Base-by-base conservation (phyloP, 1,140 invertebrate genomes). In the Ooceraea biroi region DNA sequence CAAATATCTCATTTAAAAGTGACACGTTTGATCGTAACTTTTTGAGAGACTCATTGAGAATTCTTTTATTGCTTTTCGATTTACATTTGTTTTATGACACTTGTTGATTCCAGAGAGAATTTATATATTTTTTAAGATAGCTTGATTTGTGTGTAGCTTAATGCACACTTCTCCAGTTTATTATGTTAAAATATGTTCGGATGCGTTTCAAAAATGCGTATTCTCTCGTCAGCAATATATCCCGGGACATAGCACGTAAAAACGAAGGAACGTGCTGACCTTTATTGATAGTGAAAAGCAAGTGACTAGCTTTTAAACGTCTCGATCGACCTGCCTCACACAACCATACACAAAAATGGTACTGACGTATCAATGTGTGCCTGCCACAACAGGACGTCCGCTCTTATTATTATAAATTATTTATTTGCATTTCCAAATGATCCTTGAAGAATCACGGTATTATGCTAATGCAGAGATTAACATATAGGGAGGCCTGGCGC, bases 351-450 rank as follows among this genome's bases (percentile, higher is more conserved):
- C 63, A 80, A 63, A 69, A 73, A 82, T 30, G 14, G 50, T 41
- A 80, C 65, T 83, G 86, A 89, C 87, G 86, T 80, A 80, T 65
- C 87, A 82, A 89, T 88, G 86, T 76, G 55, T 58, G 60, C 55
- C 86, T 89, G 87, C 84, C 88, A 89, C 88, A 89, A 89, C 89
- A 89, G 85, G 74, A 80, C 83, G 89, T 86, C 87, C 87, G 89
- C 88, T 90, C 88, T 92, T 92, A 93, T 93, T 93, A 92, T 94
- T 94, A 94, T 93, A 94, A 94, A 94, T 94, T 94, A 94, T 94
- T 94, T 94, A 94, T 94, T 94, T 94, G 93, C 91, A 91, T 94
- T 94, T 94, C 91, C 90, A 94, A 94, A 94, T 94, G 94, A 94
- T 93, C 88, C 92, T 91, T 94, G 94, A 94, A 93, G 94, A 94